Evolutionary conservation across 2,888 invertebrate species (phyloP).

Genomic region (Capitulum mitella): DNA sequence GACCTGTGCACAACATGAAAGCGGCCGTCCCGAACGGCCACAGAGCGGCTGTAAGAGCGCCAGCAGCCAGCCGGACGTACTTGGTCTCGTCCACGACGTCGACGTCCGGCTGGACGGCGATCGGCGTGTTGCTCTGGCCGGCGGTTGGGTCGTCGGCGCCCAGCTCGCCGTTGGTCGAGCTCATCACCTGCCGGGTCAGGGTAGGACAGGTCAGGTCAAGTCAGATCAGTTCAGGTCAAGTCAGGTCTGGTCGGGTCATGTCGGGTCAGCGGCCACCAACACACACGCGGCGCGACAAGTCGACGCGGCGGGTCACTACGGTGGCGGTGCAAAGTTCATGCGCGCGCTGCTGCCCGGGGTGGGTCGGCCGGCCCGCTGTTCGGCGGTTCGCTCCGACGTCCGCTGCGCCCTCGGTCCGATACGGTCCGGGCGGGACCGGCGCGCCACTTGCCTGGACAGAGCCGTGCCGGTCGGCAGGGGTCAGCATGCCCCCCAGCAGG

Average conservation of each 20-base stretch:
- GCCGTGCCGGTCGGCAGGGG: conserved; percentile 82
- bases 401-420: no score
- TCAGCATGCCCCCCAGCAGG: conserved; percentile 43
- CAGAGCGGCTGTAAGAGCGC: neutral
- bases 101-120: conserved; percentile 85
- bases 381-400: no score
- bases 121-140: conserved; percentile 94
- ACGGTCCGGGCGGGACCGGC: neutral
- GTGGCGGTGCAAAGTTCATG: no score
- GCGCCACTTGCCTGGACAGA: conserved; percentile 74
- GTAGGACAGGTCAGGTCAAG: neutral
- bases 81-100: conserved; percentile 96
- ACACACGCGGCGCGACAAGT: no score
- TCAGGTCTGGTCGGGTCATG: neutral
- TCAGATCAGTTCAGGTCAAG: neutral
- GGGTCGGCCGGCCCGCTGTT: no score
- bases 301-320: no score
- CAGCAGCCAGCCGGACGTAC: conserved; percentile 48
- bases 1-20: no score
- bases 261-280: neutral
- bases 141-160: conserved; percentile 92
- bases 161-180: conserved; percentile 92
- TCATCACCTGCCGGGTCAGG: conserved; percentile 66
- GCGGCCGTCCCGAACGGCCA: no score
- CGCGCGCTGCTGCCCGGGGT: neutral